A percentile compares a stretch with the other conserved stretches of the same genome.
Conservation (phyloP, 2,113 vertebrate species). For the Vulpes ferrilata region DNA sequence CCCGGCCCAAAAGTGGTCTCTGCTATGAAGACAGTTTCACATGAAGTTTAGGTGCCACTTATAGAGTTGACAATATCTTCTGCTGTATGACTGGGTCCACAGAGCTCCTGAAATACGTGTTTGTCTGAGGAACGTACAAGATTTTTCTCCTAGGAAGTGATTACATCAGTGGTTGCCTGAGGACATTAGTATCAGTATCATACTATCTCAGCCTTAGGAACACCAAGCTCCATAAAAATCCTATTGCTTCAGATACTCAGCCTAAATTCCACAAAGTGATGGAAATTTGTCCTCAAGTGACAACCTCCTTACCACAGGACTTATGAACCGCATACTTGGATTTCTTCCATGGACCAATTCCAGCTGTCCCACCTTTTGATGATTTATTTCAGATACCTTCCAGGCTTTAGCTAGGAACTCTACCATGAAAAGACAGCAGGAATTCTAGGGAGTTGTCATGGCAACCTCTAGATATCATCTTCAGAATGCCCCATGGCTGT, state of each 20-base stretch:
- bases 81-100: neutral
- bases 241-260: slow-evolving; percentile 3
- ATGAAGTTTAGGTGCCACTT: neutral
- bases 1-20: neutral
- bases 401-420: slow-evolving; percentile 77
- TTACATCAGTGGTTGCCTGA: neutral
- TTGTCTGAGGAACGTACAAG: neutral
- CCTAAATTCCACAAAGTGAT: slow-evolving; percentile 42
- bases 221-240: neutral
- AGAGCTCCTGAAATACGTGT: neutral
- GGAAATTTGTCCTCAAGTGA: slow-evolving; percentile 66
- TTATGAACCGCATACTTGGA: slow-evolving; percentile 65
- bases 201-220: neutral
- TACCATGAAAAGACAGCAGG: slow-evolving; percentile 76
- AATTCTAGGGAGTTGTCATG: slow-evolving; percentile 77
- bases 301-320: slow-evolving; percentile 69
- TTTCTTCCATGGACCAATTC: slow-evolving; percentile 73
- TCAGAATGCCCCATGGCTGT: slow-evolving; percentile 68
- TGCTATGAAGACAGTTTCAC: neutral
- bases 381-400: slow-evolving; percentile 77
- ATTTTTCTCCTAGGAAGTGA: neutral
- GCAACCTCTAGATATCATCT: slow-evolving; percentile 77
- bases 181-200: neutral
- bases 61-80: neutral
- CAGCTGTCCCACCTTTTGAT: slow-evolving; percentile 74